Conservation (phyloP, 2,797 vertebrate genomes). For the Cirrhinus mrigala region DNA sequence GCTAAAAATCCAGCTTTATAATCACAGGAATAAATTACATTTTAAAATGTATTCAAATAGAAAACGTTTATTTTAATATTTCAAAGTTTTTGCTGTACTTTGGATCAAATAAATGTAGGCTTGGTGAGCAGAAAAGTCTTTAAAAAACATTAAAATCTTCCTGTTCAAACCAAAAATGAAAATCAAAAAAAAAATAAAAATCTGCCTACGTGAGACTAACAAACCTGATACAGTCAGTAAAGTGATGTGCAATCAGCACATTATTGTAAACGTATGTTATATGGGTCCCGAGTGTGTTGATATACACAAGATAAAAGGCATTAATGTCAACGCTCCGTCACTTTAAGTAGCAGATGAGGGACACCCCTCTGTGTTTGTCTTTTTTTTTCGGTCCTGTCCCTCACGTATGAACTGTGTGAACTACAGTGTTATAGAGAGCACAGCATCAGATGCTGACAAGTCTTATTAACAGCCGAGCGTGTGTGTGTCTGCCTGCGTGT, state of each 20-base stretch:
- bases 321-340: constrained; percentile 48
- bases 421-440: constrained; percentile 56
- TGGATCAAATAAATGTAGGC: too few relatives aligned
- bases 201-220: too few relatives aligned
- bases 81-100: too few relatives aligned
- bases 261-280: constrained; percentile 22
- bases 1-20: too few relatives aligned
- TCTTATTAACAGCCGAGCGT: constrained; percentile 40
- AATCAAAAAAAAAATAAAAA: too few relatives aligned
- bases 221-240: constrained; percentile 4
- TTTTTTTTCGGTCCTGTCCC: constrained; percentile 23
- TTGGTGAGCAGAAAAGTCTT: too few relatives aligned
- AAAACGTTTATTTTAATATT: too few relatives aligned
- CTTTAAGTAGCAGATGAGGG: constrained; percentile 30
- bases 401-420: constrained; percentile 30
- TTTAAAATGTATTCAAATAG: too few relatives aligned
- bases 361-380: constrained; percentile 44
- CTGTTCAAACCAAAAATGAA: too few relatives aligned
- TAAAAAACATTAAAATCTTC: too few relatives aligned
- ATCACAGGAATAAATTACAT: too few relatives aligned
- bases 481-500: constrained; percentile 55
- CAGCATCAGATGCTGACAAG: constrained; percentile 61
- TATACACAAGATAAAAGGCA: constrained; percentile 37
- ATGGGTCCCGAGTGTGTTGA: constrained; percentile 21
- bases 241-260: constrained; percentile 32